Percentiles rank a stretch among this genome's conserved stretches.
Evolutionary conservation across 2,888 invertebrate species (phyloP).

Genomic region (Xanthia togata): DNA sequence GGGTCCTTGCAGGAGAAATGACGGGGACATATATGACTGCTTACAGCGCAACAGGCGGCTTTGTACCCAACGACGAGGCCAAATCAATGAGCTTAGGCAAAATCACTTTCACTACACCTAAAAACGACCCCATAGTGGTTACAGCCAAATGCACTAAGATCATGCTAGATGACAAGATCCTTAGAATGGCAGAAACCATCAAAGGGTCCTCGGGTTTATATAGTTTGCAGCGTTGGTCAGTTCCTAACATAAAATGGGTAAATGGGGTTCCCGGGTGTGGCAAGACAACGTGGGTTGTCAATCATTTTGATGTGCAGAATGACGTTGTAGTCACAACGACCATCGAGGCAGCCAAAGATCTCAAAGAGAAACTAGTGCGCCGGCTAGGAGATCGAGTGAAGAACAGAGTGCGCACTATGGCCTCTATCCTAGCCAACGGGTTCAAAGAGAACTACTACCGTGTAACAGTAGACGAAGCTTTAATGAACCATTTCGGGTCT

Average conservation of each 20-base stretch:
- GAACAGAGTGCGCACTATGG: constrained; percentile 49
- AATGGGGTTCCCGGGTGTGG: constrained; percentile 57
- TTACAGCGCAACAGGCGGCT: constrained; percentile 15
- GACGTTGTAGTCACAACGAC: constrained; percentile 51
- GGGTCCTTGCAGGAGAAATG: constrained; percentile 36
- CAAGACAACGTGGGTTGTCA: constrained; percentile 50
- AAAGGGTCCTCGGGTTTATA: too few relatives aligned
- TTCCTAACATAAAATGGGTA: constrained; percentile 46
- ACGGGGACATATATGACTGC: constrained; percentile 42
- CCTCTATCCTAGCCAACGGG: constrained; percentile 52
- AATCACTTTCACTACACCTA: constrained; percentile 26
- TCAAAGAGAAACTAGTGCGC: constrained; percentile 12
- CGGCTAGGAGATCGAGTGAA: constrained; percentile 18
- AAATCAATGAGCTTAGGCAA: constrained; percentile 16
- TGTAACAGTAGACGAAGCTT: constrained; percentile 54
- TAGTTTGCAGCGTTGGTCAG: constrained; percentile 6
- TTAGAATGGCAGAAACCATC: constrained; percentile 14
- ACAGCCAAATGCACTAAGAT: constrained; percentile 44
- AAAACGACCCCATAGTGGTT: constrained; percentile 27
- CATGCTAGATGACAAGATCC: constrained; percentile 46
- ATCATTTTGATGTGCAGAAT: constrained; percentile 11
- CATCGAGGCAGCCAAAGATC: constrained; percentile 52
- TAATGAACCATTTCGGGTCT: constrained; percentile 64
- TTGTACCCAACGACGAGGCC: constrained; percentile 24
- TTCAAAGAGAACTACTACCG: constrained; percentile 29